Percentiles rank a stretch among this genome's conserved stretches.
Evolutionary conservation across 2,888 invertebrate genomes (phyloP).

Genomic region (Stenchaetothrips biformis): DNA sequence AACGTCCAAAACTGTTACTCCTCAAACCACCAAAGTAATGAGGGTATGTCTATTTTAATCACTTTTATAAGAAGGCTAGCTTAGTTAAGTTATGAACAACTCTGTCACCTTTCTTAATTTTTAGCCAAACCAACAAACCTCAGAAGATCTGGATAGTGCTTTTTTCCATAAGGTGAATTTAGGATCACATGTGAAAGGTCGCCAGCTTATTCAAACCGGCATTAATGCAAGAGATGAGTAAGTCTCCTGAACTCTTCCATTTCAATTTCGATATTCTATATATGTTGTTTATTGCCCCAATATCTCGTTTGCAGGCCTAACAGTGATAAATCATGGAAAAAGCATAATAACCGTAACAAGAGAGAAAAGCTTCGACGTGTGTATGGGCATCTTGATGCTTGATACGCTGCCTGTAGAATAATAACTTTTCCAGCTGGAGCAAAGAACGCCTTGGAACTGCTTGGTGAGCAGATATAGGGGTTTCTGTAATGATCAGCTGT

Average conservation of each 20-base stretch:
- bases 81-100: neutral
- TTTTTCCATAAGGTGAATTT: constrained; percentile 53
- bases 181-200: constrained; percentile 49
- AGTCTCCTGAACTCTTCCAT: neutral
- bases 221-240: neutral
- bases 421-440: neutral
- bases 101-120: constrained; percentile 27
- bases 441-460: neutral
- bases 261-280: neutral
- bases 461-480: neutral
- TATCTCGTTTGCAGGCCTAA: neutral
- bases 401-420: neutral
- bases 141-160: constrained; percentile 56
- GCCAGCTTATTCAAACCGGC: neutral
- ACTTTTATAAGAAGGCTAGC: too few species aligned
- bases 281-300: neutral
- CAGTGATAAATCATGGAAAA: neutral
- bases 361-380: neutral
- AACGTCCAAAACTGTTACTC: constrained; percentile 49
- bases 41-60: constrained; percentile 45
- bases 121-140: constrained; percentile 44
- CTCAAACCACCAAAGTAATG: constrained; percentile 53
- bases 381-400: constrained; percentile 8
- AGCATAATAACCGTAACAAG: neutral
- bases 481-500: neutral